These are phyloP conservation scores for Phoenicopterus ruber DNA, from an alignment of 2,113 vertebrate species.

Conservation along the genomic window DNA sequence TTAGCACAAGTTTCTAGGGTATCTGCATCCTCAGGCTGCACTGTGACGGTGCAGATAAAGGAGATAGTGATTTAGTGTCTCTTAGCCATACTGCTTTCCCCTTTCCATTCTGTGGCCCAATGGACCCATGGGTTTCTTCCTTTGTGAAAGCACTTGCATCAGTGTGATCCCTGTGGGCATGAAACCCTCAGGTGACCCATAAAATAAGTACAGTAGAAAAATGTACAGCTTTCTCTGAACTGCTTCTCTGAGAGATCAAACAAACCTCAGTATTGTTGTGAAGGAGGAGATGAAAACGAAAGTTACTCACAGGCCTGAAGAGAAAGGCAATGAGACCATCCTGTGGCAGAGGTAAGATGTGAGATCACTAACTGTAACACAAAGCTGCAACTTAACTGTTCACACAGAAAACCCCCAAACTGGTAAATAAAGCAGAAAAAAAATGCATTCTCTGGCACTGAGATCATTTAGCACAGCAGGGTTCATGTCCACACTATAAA, in stretches of 20 bases:
- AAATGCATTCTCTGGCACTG: background rate
- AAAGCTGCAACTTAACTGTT: background rate
- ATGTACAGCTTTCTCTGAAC: background rate
- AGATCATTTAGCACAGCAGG: background rate
- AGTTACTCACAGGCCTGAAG: background rate
- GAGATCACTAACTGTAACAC: background rate
- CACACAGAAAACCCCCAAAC: background rate
- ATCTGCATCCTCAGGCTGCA: background rate
- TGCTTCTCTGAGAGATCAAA: background rate
- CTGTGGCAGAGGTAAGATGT: background rate
- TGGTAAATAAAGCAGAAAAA: background rate
- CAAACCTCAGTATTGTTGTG: background rate
- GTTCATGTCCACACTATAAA: background rate
- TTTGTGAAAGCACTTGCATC: background rate
- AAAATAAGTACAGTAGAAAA: background rate
- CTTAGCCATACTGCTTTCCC: background rate
- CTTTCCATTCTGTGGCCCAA: background rate
- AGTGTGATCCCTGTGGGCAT: background rate
- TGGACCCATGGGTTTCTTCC: background rate
- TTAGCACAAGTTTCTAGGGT: background rate
- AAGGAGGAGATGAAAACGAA: background rate
- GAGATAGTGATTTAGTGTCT: background rate
- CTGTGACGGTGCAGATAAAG: background rate
- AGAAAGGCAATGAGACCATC: background rate
- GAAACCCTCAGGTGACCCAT: background rate